These are phyloP conservation scores for Brotogeris chrysoptera DNA, from an alignment of 2,797 vertebrate genomes.

Conservation along the genomic window DNA sequence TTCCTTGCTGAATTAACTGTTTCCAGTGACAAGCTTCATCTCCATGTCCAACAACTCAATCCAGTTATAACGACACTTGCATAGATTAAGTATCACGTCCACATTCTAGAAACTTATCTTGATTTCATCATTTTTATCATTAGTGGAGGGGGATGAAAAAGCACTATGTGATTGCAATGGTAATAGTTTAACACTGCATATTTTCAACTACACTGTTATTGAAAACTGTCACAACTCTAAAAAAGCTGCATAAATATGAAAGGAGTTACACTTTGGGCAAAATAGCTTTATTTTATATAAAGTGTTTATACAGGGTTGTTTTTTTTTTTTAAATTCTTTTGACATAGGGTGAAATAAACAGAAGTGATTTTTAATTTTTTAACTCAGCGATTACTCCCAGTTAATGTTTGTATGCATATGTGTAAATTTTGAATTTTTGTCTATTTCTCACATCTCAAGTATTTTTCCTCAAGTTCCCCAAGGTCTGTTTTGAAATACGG, in stretches of 20 bases:
- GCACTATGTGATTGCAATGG: neutral
- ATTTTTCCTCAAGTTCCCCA: neutral
- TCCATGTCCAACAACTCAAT: neutral
- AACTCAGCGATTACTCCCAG: neutral
- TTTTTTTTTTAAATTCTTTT: neutral
- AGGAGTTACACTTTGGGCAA: neutral
- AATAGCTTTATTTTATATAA: neutral
- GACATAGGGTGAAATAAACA: neutral
- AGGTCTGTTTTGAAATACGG: neutral
- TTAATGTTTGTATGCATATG: neutral
- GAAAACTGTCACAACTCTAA: neutral
- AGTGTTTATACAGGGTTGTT: neutral
- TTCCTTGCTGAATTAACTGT: constrained; percentile 36
- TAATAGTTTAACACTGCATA: neutral
- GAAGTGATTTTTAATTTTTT: neutral
- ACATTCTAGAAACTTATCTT: neutral
- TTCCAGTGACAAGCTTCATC: constrained; percentile 7
- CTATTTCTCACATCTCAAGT: neutral
- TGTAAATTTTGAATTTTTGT: neutral
- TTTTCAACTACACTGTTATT: neutral
- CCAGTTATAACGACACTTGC: neutral
- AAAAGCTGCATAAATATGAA: neutral
- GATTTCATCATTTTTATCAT: neutral
- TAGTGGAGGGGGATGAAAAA: neutral
- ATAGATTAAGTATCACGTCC: neutral